Base-by-base conservation (phyloP, 2,797 vertebrate genomes). In the Chiloscyllium punctatum region DNA sequence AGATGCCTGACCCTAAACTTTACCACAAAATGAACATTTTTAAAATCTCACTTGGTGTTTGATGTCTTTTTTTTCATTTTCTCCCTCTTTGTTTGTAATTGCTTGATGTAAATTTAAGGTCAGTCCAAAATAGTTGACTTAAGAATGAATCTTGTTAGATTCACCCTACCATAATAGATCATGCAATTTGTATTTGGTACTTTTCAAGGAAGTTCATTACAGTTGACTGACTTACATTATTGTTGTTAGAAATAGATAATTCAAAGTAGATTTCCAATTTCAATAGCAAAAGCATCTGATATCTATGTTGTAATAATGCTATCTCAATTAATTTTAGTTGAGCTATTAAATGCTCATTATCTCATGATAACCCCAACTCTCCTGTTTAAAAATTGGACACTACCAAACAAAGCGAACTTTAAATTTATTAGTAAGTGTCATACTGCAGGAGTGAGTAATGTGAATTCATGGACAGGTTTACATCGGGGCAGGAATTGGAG, bases 141-240 rank as follows among this genome's bases (percentile, higher is more conserved):
- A 2, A 88, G 51, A 57, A 27, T 51, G 51, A 88, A 88, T 16
- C 51, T 88, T 53, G 87, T 88, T 87, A 88, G 23, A 88, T 88
- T 88, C 13, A 13, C 51, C n/a, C 11, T 79, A 33, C 77, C 77
- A 79, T 79, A 57, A 30, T 27, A 90, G 25, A 90, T 57, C 51
- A 57, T 90, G 48, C 51, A 90, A 90, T 90, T 90, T 90, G 51
- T 90, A 57, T 90, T 90, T 90, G 51, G 30, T 57, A 15, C 57
- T 90, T 90, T 82, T 90, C 87, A 90, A 53, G 51, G 15, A 90
- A 57, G 27, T 33, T 51, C 25, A 4, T 53, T 48, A 48, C 42
- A 48, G 42, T 48, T 48, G 42, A 48, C 42, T 88, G 21, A 62
- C 15, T 16, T 57, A 3, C 15, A 82, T 13, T 82, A 82, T n/a